Conservation (phyloP, 1,140 invertebrate species). For the Drosophila athabasca region DNA sequence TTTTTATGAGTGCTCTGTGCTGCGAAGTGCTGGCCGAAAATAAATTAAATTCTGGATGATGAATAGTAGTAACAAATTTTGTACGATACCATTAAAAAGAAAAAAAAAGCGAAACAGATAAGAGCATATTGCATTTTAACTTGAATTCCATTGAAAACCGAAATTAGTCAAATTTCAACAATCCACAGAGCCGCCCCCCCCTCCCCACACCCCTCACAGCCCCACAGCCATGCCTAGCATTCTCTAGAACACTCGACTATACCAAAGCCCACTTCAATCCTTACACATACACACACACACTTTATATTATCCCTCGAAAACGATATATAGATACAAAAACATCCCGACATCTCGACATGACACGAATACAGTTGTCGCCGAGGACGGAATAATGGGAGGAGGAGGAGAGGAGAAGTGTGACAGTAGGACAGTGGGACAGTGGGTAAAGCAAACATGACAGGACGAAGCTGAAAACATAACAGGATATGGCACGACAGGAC, state of each 20-base stretch:
- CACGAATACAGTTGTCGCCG: conserved; percentile 39
- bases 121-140: conserved; percentile 56
- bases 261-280: background rate
- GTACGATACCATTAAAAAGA: conserved; percentile 47
- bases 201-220: no score
- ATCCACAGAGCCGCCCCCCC: conserved; percentile 19
- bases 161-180: conserved; percentile 54
- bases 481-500: conserved; percentile 5
- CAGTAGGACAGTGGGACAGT: conserved; percentile 9
- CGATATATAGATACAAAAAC: conserved; percentile 33
- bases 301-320: no score
- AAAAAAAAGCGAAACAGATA: background rate
- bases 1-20: conserved; percentile 44
- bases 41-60: conserved; percentile 63
- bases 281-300: no score
- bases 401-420: no score
- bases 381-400: no score
- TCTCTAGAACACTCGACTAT: conserved; percentile 1
- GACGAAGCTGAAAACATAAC: conserved; percentile 16
- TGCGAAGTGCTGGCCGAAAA: conserved; percentile 30
- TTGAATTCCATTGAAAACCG: conserved; percentile 44
- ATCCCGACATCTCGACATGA: conserved; percentile 15
- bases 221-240: conserved; percentile 14
- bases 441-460: conserved; percentile 35
- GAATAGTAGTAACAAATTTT: conserved; percentile 52